A percentile compares a stretch with the other conserved stretches of the same genome.
Evolutionary conservation across 2,888 invertebrate genomes (phyloP).

Genomic region (Nezara viridula): DNA sequence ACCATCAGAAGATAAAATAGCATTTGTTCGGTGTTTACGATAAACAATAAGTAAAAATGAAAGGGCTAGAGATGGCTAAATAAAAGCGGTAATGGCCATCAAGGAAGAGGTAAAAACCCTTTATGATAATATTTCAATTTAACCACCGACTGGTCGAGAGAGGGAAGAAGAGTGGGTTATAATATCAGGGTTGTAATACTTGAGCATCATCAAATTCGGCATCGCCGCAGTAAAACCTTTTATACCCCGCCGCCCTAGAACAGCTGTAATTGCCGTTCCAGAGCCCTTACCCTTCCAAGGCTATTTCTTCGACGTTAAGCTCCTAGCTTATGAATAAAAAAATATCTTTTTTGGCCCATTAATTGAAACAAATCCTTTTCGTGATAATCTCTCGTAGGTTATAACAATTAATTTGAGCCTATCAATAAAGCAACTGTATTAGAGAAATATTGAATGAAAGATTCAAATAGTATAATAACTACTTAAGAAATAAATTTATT

Average conservation of each 20-base stretch:
- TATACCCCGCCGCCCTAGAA: background rate
- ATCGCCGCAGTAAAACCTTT: slow-evolving; percentile 35
- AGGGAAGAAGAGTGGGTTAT: background rate
- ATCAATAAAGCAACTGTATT: no score
- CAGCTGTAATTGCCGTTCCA: slow-evolving; percentile 17
- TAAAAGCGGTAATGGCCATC: slow-evolving; percentile 1
- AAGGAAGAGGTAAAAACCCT: background rate
- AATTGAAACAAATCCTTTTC: no score
- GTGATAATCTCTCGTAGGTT: no score
- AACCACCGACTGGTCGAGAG: no score
- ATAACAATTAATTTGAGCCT: no score
- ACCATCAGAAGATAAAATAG: background rate
- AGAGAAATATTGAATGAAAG: no score
- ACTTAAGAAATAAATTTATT: no score
- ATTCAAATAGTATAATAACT: no score
- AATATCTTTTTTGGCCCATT: background rate
- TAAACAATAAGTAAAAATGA: background rate
- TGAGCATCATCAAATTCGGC: slow-evolving; percentile 34
- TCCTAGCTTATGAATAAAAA: background rate
- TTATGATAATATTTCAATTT: slow-evolving; percentile 42
- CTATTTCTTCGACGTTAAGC: background rate
- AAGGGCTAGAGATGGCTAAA: background rate
- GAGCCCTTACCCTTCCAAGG: background rate
- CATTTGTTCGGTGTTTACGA: background rate
- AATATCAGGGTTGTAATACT: slow-evolving; percentile 34